Evolutionary conservation across 2,113 vertebrate species (phyloP), one percentile per base, ranked within the genome.

Genomic region (Limanda limanda): DNA sequence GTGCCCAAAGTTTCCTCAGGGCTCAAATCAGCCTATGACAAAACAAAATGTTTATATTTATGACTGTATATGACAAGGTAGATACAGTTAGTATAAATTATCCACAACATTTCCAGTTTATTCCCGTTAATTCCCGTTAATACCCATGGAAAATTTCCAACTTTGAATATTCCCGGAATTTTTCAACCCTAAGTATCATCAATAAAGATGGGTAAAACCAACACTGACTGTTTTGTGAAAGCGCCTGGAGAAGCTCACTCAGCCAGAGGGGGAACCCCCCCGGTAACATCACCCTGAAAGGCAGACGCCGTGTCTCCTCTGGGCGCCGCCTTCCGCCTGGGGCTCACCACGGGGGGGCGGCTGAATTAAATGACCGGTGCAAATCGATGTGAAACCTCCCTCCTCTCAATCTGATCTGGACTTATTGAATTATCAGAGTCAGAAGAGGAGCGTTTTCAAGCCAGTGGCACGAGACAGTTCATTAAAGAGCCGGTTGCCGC

Each of bases 391-490:
- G 4, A 18, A 56, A 8, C 31, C 31, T 31, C 31, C 31, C 31
- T 31, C 65, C 20, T 6, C 61, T 79, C 78, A 74, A 83, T 88
- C 63, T 59, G 68, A 78, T 90, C 86, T 76, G 69, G 2, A 76
- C 70, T 79, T 79, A 91, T 81, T 91, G 87, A 68, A 89, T 92
- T 90, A 91, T 78, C 74, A 59, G 79, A 78, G 77, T 79, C 65
- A 83, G 63, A 76, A 66, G 70, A 76, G 37, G 37, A 73, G 82
- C 56, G 35, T 72, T 85, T 87, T 79, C 79, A 31, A 67, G 84
- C 81, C 76, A 52, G 72, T 65, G 81, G 83, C 89, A 76, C 55
- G 31, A 77, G 85, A 85, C 82, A 85, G 84, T 90, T 91, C 89
- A 92, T 93, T 90, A 87, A 77, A 74, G 81, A 83, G 23, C 60